A percentile compares a stretch with the other conserved stretches of the same genome.
Conservation (phyloP, 2,113 vertebrate species). For the Shinisaurus crocodilurus region DNA sequence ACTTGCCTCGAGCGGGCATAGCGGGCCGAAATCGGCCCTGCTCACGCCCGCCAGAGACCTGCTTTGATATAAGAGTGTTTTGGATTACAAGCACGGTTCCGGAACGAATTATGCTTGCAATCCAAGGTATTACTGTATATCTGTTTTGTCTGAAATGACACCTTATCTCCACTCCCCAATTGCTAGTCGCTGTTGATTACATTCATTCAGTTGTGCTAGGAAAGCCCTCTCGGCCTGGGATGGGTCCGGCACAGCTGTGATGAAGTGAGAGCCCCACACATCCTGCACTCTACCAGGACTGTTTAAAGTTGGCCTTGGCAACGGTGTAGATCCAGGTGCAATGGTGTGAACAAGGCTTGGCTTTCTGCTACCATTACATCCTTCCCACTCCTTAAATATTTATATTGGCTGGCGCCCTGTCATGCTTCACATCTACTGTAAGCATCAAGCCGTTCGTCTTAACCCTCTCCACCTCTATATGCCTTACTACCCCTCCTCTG, state of each 20-base stretch:
- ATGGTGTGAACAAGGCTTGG: neutral
- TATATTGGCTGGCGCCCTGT: slow-evolving; percentile 19
- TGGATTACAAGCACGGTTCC: no score
- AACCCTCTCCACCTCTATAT: neutral
- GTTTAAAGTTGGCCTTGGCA: neutral
- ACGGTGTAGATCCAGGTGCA: neutral
- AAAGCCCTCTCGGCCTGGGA: neutral
- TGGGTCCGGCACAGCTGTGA: neutral
- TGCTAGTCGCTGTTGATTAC: neutral
- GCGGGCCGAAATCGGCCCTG: no score
- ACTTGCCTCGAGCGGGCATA: no score
- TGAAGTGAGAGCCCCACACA: neutral
- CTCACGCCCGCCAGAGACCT: no score
- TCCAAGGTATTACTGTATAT: no score
- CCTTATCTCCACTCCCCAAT: neutral
- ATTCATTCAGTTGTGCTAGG: neutral
- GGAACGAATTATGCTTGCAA: no score
- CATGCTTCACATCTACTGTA: neutral
- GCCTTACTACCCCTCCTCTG: neutral
- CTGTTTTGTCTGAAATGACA: neutral
- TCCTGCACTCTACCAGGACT: neutral
- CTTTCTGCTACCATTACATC: neutral
- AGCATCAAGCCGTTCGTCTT: neutral
- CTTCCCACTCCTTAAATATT: slow-evolving; percentile 22
- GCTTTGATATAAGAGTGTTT: no score